Evolutionary conservation across 2,888 invertebrate species (phyloP).

Genomic region (Ormyrus rosae): DNA sequence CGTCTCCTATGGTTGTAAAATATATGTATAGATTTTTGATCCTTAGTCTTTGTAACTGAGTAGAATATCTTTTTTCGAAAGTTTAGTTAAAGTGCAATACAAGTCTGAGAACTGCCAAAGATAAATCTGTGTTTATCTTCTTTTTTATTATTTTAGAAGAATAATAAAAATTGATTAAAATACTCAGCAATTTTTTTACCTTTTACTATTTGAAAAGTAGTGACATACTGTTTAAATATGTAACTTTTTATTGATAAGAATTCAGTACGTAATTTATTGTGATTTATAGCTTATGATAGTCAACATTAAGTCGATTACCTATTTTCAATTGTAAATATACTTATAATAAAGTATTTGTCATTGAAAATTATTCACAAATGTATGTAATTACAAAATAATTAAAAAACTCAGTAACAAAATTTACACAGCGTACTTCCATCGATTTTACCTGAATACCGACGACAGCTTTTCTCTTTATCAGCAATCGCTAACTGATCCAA

Average conservation of each 20-base stretch:
- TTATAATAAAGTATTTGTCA: slow-evolving; percentile 20
- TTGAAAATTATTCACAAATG: slow-evolving; percentile 29
- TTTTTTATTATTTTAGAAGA: slow-evolving; percentile 29
- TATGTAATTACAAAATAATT: slow-evolving; percentile 42
- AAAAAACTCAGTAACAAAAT: slow-evolving; percentile 42
- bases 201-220: slow-evolving; percentile 1
- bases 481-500: background rate
- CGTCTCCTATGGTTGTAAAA: slow-evolving; percentile 15
- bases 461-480: background rate
- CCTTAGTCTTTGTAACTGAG: background rate
- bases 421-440: background rate
- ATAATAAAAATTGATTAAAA: slow-evolving; percentile 20
- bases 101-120: slow-evolving; percentile 57
- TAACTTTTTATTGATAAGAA: slow-evolving; percentile 8
- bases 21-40: slow-evolving; percentile 29
- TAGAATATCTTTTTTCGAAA: slow-evolving; percentile 14
- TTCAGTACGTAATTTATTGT: slow-evolving; percentile 41
- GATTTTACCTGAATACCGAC: slow-evolving; percentile 12
- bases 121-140: slow-evolving; percentile 46
- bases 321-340: slow-evolving; percentile 41
- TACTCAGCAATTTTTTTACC: slow-evolving; percentile 41
- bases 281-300: slow-evolving; percentile 34
- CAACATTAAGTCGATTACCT: background rate
- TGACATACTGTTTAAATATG: background rate
- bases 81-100: slow-evolving; percentile 43